phyloP scores from a whole-genome alignment of 1,140 invertebrate species.

The Paramacrobiotus metropolitanus region DNA sequence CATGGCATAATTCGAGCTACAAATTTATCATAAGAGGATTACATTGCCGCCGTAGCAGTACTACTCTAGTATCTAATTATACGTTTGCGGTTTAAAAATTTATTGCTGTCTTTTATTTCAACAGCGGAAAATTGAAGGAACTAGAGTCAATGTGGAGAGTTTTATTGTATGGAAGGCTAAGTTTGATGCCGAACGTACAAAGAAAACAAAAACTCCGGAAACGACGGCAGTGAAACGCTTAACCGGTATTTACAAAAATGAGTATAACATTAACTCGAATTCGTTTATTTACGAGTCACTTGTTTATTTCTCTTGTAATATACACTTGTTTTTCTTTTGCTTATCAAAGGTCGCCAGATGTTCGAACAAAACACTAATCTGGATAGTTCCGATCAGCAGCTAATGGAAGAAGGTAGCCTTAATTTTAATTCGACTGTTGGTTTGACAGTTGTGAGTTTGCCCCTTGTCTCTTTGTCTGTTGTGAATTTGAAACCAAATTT shows the following conservation, averaged over 20 bases:
- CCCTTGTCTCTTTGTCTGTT: no score
- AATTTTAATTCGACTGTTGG: no score
- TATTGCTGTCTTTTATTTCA: constrained; percentile 2
- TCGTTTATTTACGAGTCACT: no score
- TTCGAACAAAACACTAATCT: constrained; percentile 74
- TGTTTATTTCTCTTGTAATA: constrained; percentile 10
- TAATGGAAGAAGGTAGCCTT: constrained; percentile 52
- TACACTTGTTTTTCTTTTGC: constrained; percentile 10
- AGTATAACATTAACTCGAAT: no score
- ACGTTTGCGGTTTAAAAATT: no score
- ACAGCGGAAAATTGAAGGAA: constrained; percentile 82
- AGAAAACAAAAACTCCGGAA: constrained; percentile 35
- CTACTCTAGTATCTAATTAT: no score
- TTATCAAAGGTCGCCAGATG: constrained; percentile 43
- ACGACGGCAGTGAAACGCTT: constrained; percentile 22
- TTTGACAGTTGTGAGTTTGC: no score
- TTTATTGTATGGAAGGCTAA: constrained; percentile 79
- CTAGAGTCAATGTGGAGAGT: constrained; percentile 76
- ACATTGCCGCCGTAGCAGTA: no score
- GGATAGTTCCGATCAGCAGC: constrained; percentile 82
- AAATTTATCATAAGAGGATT: no score
- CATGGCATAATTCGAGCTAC: no score
- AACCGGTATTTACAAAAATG: no score
- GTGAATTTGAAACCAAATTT: no score
- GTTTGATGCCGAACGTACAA: constrained; percentile 71